A percentile compares a stretch with the other conserved stretches of the same genome.
phyloP scores from a whole-genome alignment of 2,797 vertebrate species.

The Nyctalus aviator region DNA sequence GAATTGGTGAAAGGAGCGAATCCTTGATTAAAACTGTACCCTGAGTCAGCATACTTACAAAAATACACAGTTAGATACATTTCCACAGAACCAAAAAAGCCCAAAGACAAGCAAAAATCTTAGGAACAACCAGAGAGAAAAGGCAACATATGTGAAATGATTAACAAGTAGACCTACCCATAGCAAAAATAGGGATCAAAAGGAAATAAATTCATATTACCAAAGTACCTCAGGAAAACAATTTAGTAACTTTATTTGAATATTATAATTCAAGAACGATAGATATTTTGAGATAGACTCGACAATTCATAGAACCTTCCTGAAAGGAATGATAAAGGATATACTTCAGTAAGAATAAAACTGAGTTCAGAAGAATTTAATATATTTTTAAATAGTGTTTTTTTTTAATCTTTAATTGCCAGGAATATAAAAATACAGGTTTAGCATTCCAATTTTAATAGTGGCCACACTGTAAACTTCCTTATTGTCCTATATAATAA shows the following conservation, averaged over 20 bases:
- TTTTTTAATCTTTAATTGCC: not conserved
- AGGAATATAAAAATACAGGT: not conserved
- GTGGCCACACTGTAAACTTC: not conserved
- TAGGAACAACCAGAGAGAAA: not conserved
- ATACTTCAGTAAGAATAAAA: not conserved
- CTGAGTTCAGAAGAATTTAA: not conserved
- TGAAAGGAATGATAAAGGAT: constrained; percentile 34
- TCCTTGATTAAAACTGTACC: not conserved
- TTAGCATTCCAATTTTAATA: not conserved
- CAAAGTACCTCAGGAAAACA: not conserved
- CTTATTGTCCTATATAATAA: not conserved
- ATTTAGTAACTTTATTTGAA: not conserved
- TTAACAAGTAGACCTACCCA: not conserved
- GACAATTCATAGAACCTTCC: not conserved
- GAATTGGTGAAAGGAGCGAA: not conserved
- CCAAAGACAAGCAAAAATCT: not conserved
- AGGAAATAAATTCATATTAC: not conserved
- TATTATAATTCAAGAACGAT: not conserved
- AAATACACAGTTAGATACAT: not conserved
- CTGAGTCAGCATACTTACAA: not conserved
- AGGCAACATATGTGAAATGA: not conserved
- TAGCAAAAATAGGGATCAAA: constrained; percentile 14
- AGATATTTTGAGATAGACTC: constrained; percentile 5
- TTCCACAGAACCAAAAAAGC: not conserved
- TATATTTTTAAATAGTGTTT: not conserved